Conservation (phyloP, 2,797 vertebrate species). For the Karalla daura region DNA sequence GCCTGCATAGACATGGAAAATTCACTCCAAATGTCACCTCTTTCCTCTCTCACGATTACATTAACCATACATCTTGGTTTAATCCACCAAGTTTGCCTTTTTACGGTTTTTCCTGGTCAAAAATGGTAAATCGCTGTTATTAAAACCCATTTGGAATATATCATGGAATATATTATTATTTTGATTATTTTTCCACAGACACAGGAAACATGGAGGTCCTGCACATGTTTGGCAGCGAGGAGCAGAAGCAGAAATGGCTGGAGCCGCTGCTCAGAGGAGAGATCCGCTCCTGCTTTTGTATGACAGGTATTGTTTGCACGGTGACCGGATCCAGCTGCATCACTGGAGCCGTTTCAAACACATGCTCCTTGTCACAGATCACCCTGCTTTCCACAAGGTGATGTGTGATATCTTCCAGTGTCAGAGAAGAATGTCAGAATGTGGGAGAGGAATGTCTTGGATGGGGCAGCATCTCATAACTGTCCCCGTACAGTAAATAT, state of each 20-base stretch:
- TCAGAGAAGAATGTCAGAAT: neutral
- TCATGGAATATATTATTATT: neutral
- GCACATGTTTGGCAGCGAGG: slow-evolving; percentile 91
- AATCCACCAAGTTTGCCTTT: neutral
- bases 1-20: neutral
- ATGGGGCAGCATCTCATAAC: neutral
- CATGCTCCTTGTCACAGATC: neutral
- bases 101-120: neutral
- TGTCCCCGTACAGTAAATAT: neutral
- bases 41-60: neutral
- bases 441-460: neutral
- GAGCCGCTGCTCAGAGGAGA: slow-evolving; percentile 91
- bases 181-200: slow-evolving; percentile 78
- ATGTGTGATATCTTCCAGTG: neutral
- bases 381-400: neutral
- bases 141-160: no score
- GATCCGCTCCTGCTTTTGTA: slow-evolving; percentile 95
- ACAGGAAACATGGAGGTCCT: slow-evolving; percentile 97
- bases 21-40: neutral
- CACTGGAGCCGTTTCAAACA: neutral
- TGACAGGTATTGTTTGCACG: no score
- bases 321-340: neutral
- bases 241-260: slow-evolving; percentile 92
- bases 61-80: neutral
- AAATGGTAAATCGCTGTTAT: neutral